These are phyloP conservation scores for Exocentrus adspersus DNA, from an alignment of 2,888 invertebrate species.

Conservation along the genomic window DNA sequence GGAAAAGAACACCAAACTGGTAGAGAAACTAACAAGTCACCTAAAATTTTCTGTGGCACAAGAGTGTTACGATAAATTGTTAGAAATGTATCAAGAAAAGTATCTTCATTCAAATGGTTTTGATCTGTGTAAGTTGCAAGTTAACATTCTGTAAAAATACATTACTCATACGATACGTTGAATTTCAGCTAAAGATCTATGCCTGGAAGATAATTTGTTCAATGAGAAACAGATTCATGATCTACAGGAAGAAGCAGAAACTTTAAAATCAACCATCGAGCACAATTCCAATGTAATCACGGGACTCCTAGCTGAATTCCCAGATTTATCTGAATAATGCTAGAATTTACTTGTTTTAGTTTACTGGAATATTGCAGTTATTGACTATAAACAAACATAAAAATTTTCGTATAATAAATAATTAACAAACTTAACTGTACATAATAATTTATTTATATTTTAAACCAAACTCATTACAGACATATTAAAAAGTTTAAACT, in stretches of 20 bases:
- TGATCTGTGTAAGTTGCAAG: not conserved
- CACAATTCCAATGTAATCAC: not conserved
- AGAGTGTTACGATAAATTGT: slow-evolving; percentile 28
- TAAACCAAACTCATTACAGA: too few species aligned
- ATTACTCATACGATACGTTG: not conserved
- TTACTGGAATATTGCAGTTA: too few species aligned
- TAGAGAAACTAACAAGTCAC: not conserved
- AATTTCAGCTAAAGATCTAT: not conserved
- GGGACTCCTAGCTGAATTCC: not conserved
- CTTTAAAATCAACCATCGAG: not conserved
- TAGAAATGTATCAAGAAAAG: slow-evolving; percentile 18
- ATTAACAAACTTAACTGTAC: too few species aligned
- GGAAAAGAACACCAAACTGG: slow-evolving; percentile 24
- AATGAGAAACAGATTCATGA: not conserved
- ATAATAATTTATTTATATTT: too few species aligned
- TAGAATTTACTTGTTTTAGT: too few species aligned
- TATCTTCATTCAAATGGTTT: not conserved
- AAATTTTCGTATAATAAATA: too few species aligned
- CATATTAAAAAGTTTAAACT: too few species aligned
- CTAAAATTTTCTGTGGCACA: slow-evolving; percentile 30
- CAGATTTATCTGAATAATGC: too few species aligned
- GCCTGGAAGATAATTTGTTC: not conserved
- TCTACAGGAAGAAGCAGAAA: not conserved
- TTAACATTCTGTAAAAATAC: not conserved
- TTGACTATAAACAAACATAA: too few species aligned